Conservation (phyloP, 2,797 vertebrate genomes). For the Selene dorsalis region DNA sequence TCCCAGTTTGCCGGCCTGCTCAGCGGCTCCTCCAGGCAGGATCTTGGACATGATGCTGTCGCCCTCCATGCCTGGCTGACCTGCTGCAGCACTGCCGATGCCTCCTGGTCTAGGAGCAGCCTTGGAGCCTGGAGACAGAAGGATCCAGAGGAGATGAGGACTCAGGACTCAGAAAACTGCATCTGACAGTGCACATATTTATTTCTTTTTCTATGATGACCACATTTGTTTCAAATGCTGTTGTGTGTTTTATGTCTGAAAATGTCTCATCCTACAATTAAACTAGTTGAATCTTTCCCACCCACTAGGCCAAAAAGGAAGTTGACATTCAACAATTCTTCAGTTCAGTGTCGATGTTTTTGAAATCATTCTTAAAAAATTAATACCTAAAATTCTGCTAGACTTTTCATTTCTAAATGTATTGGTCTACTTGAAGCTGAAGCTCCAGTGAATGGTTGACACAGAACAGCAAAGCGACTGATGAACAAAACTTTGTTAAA, state of each 20-base stretch:
- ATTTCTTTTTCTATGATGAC: background rate
- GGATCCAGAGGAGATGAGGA: background rate
- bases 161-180: background rate
- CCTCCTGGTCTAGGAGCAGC: slow-evolving; percentile 86
- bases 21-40: slow-evolving; percentile 93
- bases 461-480: background rate
- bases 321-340: background rate
- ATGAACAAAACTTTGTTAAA: background rate
- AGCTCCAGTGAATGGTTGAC: background rate
- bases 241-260: slow-evolving; percentile 1
- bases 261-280: background rate
- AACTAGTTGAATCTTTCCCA: background rate
- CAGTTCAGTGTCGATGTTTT: background rate
- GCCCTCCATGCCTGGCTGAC: slow-evolving; percentile 90
- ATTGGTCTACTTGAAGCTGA: background rate
- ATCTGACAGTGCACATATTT: background rate
- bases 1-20: slow-evolving; percentile 98
- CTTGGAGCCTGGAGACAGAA: slow-evolving; percentile 85
- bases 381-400: background rate
- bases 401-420: background rate
- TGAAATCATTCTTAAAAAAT: background rate
- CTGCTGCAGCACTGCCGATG: slow-evolving; percentile 83
- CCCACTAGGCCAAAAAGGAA: background rate
- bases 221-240: slow-evolving; percentile 7
- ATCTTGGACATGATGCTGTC: slow-evolving; percentile 96